Base-by-base conservation (phyloP, 2,888 invertebrate species). In the Mesorhabditis sp. region DNA sequence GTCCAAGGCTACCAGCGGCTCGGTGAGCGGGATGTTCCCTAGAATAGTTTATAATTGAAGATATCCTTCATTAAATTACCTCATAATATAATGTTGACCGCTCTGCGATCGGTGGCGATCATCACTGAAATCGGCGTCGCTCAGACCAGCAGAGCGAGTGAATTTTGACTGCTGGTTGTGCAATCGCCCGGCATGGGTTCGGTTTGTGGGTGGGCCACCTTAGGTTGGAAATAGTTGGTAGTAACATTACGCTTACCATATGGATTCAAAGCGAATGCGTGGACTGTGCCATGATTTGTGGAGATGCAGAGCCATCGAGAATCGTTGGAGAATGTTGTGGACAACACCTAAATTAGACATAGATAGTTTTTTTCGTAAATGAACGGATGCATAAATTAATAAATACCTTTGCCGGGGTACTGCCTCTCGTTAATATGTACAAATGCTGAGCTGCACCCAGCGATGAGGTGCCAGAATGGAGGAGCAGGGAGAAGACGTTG, bases 261-360 rank as follows among this genome's bases (percentile, higher is more conserved):
- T 28, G 97, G 93, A 15, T 94, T 94, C 66, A 98, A 90, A 7
- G 97, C 94, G 88, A 96, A 98, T 76, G 98, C 92, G 87, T 98
- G 98, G 45, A 95, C 95, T 0, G 98, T 98, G 74, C 97, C 98
- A 85, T 87, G 72, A 76, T 95, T 90, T 0, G 97, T 95, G 62
- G 94, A 93, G 4, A 97, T 91, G 3, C 95, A 92, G n/a, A 93
- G 91, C 97, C 97, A 99, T 69, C 98, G 91, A 44, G 87, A 92
- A 88, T 98, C 97, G 72, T 91, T 89, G 1, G 95, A 93, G 86
- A 97, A 93, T 67, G 92, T 90, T 86, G 95, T 92, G 85, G 95
- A 93, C 89, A 92, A 89, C n/a, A 90, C 87, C 88, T 88, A 77
- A 10, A 82, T 75, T 10, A 45, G n/a, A 72, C 13, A 4, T 41